Base-by-base conservation (phyloP, 2,888 invertebrate genomes). In the Erpobdella octoculata region DNA sequence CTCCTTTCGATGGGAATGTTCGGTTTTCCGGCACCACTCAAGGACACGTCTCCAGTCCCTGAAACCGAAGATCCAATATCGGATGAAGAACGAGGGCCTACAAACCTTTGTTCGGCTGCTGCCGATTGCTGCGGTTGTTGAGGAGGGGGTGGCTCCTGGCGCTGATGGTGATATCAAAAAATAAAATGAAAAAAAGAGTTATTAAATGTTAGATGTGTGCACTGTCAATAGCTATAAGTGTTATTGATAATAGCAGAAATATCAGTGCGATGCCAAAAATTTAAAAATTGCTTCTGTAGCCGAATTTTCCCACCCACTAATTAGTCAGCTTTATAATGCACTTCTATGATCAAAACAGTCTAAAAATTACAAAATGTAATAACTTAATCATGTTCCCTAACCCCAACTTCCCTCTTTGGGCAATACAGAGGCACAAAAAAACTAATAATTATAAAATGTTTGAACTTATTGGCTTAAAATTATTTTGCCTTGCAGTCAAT, bases 1-100 rank as follows among this genome's bases (percentile, higher is more conserved):
- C 48, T 71, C 72, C 71, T 35, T 70, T 67, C 73, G 25, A 75
- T 67, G 21, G 75, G 75, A 36, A 75, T 61, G 67, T 75, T 73
- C 35, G 71, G 73, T 28, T 37, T 62, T 9, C 68, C 53, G n/a
- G 37, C 69, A 21, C 53, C 59, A 18, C 59, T 31, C 61, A 46
- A 38, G 25, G 59, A 59, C 18, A 31, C n/a, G 0, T 41, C 70
- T 2, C 35, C 61, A 12, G 37, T 72, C 25, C 62, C 66, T 2
- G 59, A 66, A 9, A 36, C 70, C 6, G 5, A 48, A 9, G 41
- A 36, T 15, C 64, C 64, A 18, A 37, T 36, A 15, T 21, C 70
- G 1, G 58, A 41, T 5, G 62, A 61, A 18, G 67, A 46, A 21
- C 46, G 38, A 8, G 70, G 33, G 38, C 73, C 21, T 31, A 48